A percentile compares a stretch with the other conserved stretches of the same genome.
These are phyloP conservation scores for Remorina albescens DNA, from an alignment of 2,797 vertebrate genomes.

Conservation along the genomic window DNA sequence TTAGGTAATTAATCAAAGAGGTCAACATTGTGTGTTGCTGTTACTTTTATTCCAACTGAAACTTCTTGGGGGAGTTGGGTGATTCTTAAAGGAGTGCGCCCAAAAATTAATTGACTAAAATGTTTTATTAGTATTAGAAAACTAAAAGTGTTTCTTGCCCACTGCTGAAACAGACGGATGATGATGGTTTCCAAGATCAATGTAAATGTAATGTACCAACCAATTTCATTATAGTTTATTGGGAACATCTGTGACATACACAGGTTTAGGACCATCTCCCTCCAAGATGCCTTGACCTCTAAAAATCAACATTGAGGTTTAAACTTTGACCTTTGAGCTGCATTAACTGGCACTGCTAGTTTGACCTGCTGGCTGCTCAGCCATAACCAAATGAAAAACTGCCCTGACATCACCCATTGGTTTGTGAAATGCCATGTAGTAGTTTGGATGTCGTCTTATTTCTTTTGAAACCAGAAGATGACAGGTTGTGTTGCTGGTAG, in stretches of 20 bases:
- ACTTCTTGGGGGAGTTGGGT: not conserved
- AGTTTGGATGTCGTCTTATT: too few species aligned
- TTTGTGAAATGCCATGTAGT: too few species aligned
- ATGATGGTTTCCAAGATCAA: conserved; percentile 21
- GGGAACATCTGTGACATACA: not conserved
- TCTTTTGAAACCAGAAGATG: too few species aligned
- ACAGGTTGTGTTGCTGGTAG: too few species aligned
- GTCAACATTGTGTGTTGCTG: conserved; percentile 14
- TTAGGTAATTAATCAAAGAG: conserved; percentile 47
- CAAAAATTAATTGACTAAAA: conserved; percentile 18
- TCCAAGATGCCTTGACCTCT: not conserved
- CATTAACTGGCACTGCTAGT: conserved; percentile 7
- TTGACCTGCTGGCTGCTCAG: conserved; percentile 21
- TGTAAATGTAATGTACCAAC: conserved; percentile 14
- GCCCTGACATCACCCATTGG: too few species aligned
- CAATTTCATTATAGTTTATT: not conserved
- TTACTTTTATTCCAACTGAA: conserved; percentile 21
- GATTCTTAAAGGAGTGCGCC: conserved; percentile 6
- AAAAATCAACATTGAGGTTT: conserved; percentile 14
- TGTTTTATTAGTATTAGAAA: conserved; percentile 12
- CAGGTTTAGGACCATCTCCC: not conserved
- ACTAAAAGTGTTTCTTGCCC: conserved; percentile 16
- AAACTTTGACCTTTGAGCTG: conserved; percentile 16
- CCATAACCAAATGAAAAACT: not conserved
- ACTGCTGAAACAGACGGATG: conserved; percentile 2